Base-by-base conservation (phyloP, 2,113 vertebrate genomes). In the Leiothrix lutea region DNA sequence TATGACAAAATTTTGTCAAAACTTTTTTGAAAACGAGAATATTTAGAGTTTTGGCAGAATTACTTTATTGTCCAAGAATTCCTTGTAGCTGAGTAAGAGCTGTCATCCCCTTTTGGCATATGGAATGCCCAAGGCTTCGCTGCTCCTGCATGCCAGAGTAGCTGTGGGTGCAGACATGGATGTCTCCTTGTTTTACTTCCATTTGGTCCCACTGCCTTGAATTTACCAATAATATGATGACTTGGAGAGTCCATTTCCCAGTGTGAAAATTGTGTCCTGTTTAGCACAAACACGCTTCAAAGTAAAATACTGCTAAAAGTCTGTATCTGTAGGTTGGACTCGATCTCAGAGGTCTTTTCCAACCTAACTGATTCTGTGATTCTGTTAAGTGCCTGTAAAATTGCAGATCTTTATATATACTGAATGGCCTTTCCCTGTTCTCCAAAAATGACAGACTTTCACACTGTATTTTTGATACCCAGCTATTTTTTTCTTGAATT, bases 131-230 rank as follows among this genome's bases (percentile, higher is more conserved):
- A 14, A 24, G 22, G 2, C 44, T 61, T 54, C 31, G 4, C 11
- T 64, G 65, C 8, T 66, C 25, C 61, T 5, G 1, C 19, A 16
- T 1, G 0, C 44, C 0, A 0, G 35, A 64, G 28, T 23, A 65
- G 36, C 36, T 74, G 18, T 64, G 51, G 9, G 12, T 45, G 5
- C 31, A 86, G 48, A 45, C 9, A 9, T 3, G 0, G 9, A 5
- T 53, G 36, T 58, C 38, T 74, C 51, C 23, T 45, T 1, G 1
- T 67, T 83, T 62, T 80, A 11, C 6, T 25, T 83, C 26, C 9
- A 5, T 53, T 45, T 2, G 2, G 5, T 77, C 18, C 9, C 31
- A 53, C 16, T 65, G 50, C 36, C 58, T 88, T 77, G 28, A 86
- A 48, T 73, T 80, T 93, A 24, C 14, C 16, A 56, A 33, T 53